Evolutionary conservation across 2,113 vertebrate species (phyloP).

Genomic region (Gasterosteus nipponicus): DNA sequence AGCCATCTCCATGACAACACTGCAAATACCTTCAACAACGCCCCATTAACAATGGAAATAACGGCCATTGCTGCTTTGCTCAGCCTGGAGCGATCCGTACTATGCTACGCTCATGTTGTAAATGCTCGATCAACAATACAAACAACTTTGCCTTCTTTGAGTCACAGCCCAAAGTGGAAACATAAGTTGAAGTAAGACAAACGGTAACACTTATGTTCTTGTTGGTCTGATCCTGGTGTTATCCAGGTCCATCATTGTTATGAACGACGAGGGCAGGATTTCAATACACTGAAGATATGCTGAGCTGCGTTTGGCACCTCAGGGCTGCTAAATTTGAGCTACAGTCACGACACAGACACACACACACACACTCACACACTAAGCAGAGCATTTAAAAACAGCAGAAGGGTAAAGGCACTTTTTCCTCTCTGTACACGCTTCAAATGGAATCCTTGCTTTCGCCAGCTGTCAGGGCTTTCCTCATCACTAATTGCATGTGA

Average conservation of each 20-base stretch:
- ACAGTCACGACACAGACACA: not conserved
- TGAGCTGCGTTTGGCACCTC: slow-evolving; percentile 14
- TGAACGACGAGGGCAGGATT: not conserved
- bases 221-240: not conserved
- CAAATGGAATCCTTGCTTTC: slow-evolving; percentile 14
- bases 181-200: too few relatives aligned
- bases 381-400: slow-evolving; percentile 26
- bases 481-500: slow-evolving; percentile 22
- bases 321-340: slow-evolving; percentile 16
- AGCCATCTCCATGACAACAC: too few relatives aligned
- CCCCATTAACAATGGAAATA: too few relatives aligned
- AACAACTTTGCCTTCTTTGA: too few relatives aligned
- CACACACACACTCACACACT: not conserved
- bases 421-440: not conserved
- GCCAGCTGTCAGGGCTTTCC: slow-evolving; percentile 31
- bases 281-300: slow-evolving; percentile 5
- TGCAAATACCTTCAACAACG: too few relatives aligned
- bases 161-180: too few relatives aligned
- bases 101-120: too few relatives aligned
- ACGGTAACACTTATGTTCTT: too few relatives aligned
- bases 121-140: too few relatives aligned
- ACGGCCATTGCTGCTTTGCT: too few relatives aligned
- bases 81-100: too few relatives aligned
- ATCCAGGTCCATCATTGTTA: not conserved
- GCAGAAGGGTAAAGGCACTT: slow-evolving; percentile 13